Percentiles rank a stretch among this genome's conserved stretches.
Evolutionary conservation across 2,113 vertebrate species (phyloP).

Genomic region (Alces alces): DNA sequence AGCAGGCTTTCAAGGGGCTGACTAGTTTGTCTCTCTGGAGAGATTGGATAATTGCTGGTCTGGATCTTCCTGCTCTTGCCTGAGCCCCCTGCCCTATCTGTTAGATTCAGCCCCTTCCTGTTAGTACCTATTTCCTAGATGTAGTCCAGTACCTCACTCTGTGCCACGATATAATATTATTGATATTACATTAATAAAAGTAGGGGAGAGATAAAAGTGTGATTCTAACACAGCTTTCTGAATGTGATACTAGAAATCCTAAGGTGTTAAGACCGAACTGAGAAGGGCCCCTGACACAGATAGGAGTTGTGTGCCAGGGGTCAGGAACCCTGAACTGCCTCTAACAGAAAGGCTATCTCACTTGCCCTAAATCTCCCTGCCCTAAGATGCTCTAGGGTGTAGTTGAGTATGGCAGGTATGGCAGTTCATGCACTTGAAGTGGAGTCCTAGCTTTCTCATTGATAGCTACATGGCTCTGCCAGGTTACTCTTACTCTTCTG

Average conservation of each 20-base stretch:
- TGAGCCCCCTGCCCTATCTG: background rate
- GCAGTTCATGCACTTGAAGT: background rate
- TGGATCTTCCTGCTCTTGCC: background rate
- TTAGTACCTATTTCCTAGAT: background rate
- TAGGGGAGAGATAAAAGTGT: background rate
- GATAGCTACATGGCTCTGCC: background rate
- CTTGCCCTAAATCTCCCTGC: background rate
- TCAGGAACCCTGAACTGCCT: background rate
- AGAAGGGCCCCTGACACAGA: background rate
- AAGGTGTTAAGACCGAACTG: background rate
- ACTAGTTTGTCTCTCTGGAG: conserved; percentile 38
- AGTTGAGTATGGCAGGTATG: background rate
- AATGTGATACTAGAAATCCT: background rate
- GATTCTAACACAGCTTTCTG: background rate
- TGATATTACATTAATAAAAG: background rate
- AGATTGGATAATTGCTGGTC: background rate
- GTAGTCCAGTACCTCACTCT: background rate
- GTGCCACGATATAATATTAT: background rate
- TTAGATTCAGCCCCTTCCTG: background rate
- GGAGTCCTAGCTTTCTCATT: conserved; percentile 13
- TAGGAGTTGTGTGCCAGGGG: background rate
- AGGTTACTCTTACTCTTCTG: background rate
- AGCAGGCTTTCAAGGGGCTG: background rate
- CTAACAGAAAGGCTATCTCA: background rate
- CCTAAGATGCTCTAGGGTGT: background rate